phyloP scores from a whole-genome alignment of 2,797 vertebrate genomes.

The Paedocypris micromegethes region DNA sequence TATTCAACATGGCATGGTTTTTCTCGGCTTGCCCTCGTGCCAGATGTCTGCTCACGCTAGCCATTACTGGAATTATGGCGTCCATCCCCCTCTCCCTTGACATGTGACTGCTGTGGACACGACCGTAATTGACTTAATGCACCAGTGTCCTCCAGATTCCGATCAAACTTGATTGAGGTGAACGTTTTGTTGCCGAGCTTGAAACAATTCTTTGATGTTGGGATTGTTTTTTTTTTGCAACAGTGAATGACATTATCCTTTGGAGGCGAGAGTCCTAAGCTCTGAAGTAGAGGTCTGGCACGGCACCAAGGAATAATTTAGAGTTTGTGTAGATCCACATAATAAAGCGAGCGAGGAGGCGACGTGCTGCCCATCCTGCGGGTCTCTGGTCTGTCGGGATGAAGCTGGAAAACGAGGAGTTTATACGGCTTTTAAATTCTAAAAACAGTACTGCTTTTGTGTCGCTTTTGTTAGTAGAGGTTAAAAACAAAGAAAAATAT shows the following conservation, averaged over 20 bases:
- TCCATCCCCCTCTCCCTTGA: slow-evolving; percentile 33
- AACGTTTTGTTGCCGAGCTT: slow-evolving; percentile 44
- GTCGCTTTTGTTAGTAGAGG: no score
- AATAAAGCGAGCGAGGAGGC: slow-evolving; percentile 51
- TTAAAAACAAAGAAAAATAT: no score
- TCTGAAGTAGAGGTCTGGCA: slow-evolving; percentile 43
- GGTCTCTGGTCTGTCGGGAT: slow-evolving; percentile 4
- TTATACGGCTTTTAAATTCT: no score
- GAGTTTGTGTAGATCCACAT: slow-evolving; percentile 54
- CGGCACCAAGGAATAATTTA: slow-evolving; percentile 57
- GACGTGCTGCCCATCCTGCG: slow-evolving; percentile 52
- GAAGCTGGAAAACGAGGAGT: no score
- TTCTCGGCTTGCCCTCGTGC: slow-evolving; percentile 21
- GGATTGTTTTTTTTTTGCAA: slow-evolving; percentile 35
- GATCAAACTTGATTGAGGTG: slow-evolving; percentile 55
- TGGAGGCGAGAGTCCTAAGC: slow-evolving; percentile 13
- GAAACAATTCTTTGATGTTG: slow-evolving; percentile 41
- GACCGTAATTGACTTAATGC: slow-evolving; percentile 39
- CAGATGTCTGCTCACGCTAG: slow-evolving; percentile 34
- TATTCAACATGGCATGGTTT: slow-evolving; percentile 24
- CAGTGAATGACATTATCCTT: slow-evolving; percentile 37
- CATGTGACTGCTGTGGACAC: slow-evolving; percentile 17
- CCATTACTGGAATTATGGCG: slow-evolving; percentile 31
- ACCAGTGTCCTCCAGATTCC: slow-evolving; percentile 55
- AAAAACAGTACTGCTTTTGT: no score